A percentile compares a stretch with the other conserved stretches of the same genome.
Evolutionary conservation across 2,113 vertebrate species (phyloP).

Genomic region (Urocitellus parryii): DNA sequence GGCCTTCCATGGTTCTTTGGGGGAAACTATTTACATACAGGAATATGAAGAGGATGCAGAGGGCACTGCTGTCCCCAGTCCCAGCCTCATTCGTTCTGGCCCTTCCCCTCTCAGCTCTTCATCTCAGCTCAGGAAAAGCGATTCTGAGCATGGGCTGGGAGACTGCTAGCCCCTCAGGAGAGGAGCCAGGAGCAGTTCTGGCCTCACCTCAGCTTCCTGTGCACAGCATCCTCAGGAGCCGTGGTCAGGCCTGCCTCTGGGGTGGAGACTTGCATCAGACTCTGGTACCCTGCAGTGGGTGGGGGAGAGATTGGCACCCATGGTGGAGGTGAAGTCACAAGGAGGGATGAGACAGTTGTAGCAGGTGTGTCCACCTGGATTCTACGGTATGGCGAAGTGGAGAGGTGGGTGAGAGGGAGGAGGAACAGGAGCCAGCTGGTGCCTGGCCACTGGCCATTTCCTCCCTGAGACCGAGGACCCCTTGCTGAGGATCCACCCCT

Average conservation of each 20-base stretch:
- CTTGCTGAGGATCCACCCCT: not conserved
- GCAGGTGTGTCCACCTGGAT: not conserved
- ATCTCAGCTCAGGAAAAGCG: not conserved
- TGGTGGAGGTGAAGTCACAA: not conserved
- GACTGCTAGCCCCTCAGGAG: not conserved
- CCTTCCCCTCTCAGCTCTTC: not conserved
- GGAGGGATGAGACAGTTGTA: not conserved
- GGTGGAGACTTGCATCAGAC: not conserved
- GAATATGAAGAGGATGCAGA: rapidly evolving
- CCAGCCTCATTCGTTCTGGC: not conserved
- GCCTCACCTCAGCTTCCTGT: not conserved
- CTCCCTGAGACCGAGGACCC: not conserved
- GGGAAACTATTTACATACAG: not conserved
- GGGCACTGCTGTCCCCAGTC: not conserved
- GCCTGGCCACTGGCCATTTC: not conserved
- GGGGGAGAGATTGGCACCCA: not conserved
- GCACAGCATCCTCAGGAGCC: not conserved
- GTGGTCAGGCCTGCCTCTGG: not conserved
- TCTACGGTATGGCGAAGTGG: not conserved
- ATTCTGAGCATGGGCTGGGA: not conserved
- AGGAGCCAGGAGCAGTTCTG: not conserved
- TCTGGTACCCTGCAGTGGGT: not conserved
- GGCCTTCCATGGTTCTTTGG: not conserved
- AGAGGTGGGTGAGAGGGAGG: not conserved
- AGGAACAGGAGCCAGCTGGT: not conserved